Evolutionary conservation across 2,113 vertebrate species (phyloP).

Genomic region (Synodontis membranacea): DNA sequence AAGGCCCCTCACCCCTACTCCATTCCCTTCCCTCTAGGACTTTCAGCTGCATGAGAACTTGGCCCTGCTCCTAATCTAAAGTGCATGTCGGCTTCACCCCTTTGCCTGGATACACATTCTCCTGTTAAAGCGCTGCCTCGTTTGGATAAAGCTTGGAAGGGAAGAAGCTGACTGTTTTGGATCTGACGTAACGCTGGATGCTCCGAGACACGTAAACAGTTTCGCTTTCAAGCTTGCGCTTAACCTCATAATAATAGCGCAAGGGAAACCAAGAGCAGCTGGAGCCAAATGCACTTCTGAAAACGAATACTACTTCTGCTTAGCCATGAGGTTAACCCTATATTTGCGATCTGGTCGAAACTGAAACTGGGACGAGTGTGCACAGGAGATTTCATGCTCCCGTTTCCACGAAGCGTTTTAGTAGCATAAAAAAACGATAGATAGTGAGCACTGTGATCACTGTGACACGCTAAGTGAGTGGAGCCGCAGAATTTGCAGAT

Average conservation of each 20-base stretch:
- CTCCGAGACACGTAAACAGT: not conserved
- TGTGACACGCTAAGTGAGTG: not conserved
- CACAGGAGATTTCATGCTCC: not conserved
- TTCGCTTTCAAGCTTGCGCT: not conserved
- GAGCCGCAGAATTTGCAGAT: slow-evolving; percentile 18
- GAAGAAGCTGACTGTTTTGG: not conserved
- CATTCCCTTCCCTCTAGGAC: not conserved
- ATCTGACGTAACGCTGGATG: not conserved
- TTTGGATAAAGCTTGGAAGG: not conserved
- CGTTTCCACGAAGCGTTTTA: not conserved
- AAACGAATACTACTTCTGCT: not conserved
- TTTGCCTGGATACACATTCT: not conserved
- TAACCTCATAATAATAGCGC: not conserved
- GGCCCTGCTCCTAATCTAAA: not conserved
- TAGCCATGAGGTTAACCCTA: not conserved
- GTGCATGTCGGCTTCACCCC: not conserved
- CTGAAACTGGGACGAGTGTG: not conserved
- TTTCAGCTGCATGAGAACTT: slow-evolving; percentile 34
- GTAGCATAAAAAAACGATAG: not conserved
- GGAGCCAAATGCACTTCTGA: not conserved
- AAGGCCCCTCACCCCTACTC: slow-evolving; percentile 13
- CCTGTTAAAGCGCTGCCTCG: not conserved
- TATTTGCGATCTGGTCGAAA: not conserved
- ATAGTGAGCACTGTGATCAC: not conserved
- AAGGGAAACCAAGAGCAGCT: not conserved